phyloP scores from a whole-genome alignment of 2,113 vertebrate genomes.

The Mormoops blainvillei region DNA sequence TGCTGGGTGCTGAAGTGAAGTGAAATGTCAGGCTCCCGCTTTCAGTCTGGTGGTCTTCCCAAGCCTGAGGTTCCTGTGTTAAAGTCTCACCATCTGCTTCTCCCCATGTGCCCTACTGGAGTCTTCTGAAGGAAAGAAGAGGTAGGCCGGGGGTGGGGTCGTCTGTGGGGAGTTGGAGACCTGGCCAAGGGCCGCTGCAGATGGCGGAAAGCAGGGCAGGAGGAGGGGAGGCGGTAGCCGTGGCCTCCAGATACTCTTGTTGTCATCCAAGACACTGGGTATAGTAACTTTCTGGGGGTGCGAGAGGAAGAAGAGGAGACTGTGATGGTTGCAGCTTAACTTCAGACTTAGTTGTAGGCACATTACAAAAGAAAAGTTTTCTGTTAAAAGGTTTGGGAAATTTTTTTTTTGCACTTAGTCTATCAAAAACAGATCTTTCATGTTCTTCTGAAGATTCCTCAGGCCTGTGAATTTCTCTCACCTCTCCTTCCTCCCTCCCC shows the following conservation, averaged over 20 bases:
- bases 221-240: neutral
- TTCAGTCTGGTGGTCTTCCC: neutral
- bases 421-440: neutral
- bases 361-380: neutral
- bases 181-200: neutral
- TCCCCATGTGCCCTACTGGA: neutral
- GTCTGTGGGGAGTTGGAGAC: neutral
- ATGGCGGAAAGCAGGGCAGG: neutral
- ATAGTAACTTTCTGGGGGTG: neutral
- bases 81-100: neutral
- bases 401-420: neutral
- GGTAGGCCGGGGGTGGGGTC: neutral
- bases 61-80: neutral
- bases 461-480: conserved; percentile 10
- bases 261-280: neutral
- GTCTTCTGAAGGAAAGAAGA: neutral
- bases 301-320: neutral
- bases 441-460: conserved; percentile 35
- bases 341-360: neutral
- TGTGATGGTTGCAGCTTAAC: neutral
- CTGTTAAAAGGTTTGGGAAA: neutral
- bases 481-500: rapidly evolving
- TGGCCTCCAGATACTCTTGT: neutral
- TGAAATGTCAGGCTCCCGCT: neutral
- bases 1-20: neutral